Evolutionary conservation across 2,888 invertebrate genomes (phyloP), one percentile per base, ranked within the genome.

Genomic region (Lepidocyrtoides sp.): DNA sequence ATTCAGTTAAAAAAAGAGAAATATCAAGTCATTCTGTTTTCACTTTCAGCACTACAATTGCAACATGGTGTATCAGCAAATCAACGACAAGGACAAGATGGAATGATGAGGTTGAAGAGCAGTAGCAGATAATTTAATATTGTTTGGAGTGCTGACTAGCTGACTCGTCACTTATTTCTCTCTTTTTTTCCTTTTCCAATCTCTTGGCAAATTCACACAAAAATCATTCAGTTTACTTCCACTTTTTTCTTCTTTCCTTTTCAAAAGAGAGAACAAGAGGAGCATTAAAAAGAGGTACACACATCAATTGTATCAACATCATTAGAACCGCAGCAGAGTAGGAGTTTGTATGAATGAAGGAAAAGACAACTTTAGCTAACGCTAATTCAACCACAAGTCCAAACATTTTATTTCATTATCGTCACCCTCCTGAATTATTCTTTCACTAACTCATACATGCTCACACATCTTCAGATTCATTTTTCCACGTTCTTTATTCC

Each of bases 331-430:
- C 51, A 77, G 29, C 32, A 77, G 17, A 69, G 69, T n/a, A 41
- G 44, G 4, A 8, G 20, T 20, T 0, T 5, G 72, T 14, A 14
- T 29, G 57, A 79, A 20, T 51, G n/a, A n/a, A n/a, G n/a, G n/a
- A n/a, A 51, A 63, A 57, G 69, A 14, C 51, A 87, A 51, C 12
- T 87, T 79, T 66, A 79, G 77, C 66, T 66, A 88, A 81, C 88
- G 17, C 81, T 88, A 88, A 88, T 88, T 88, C 88, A 69, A 88
- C 88, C 88, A 72, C 88, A 88, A 81, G 88, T 88, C 81, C 54
- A 86, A 88, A 81, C 48, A 60, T 79, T 79, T 79, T 60, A 88
- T 88, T 88, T 81, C 81, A 88, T 88, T 88, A 81, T 54, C 66
- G 63, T 29, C 81, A 81, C 81, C 88, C 88, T 81, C 88, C 54